Conservation (phyloP, 2,797 vertebrate genomes). For the Poeciliopsis gracilis region DNA sequence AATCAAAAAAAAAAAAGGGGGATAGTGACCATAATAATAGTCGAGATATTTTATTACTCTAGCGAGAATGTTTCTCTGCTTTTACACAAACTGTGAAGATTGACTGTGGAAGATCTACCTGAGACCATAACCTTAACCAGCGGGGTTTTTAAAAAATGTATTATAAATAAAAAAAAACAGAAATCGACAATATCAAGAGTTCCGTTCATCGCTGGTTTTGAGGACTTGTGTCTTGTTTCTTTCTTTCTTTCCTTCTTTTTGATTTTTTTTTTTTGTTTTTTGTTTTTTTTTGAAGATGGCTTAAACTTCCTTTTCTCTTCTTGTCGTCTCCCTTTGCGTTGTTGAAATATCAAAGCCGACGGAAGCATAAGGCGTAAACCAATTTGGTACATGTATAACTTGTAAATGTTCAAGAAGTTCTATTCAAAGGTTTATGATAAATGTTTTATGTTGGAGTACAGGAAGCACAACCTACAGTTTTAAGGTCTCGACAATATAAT, state of each 20-base stretch:
- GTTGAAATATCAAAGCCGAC: slow-evolving; percentile 82
- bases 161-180: slow-evolving; percentile 64
- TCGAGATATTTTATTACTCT: slow-evolving; percentile 97
- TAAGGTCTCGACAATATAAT: slow-evolving; percentile 72
- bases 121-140: slow-evolving; percentile 90
- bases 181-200: slow-evolving; percentile 78
- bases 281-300: slow-evolving; percentile 78
- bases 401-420: slow-evolving; percentile 86
- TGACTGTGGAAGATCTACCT: slow-evolving; percentile 89
- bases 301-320: slow-evolving; percentile 85
- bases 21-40: slow-evolving; percentile 83
- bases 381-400: slow-evolving; percentile 90
- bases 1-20: slow-evolving; percentile 54
- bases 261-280: slow-evolving; percentile 63
- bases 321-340: slow-evolving; percentile 86
- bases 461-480: slow-evolving; percentile 84
- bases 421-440: slow-evolving; percentile 84
- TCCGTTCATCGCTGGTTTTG: slow-evolving; percentile 91
- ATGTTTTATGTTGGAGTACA: slow-evolving; percentile 84
- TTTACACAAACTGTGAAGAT: slow-evolving; percentile 95
- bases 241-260: slow-evolving; percentile 41
- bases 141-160: slow-evolving; percentile 90
- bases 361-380: slow-evolving; percentile 87
- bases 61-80: slow-evolving; percentile 89
- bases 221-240: slow-evolving; percentile 86